These are phyloP conservation scores for Hipparchia sbordonii DNA, from an alignment of 2,888 invertebrate genomes.

Conservation along the genomic window DNA sequence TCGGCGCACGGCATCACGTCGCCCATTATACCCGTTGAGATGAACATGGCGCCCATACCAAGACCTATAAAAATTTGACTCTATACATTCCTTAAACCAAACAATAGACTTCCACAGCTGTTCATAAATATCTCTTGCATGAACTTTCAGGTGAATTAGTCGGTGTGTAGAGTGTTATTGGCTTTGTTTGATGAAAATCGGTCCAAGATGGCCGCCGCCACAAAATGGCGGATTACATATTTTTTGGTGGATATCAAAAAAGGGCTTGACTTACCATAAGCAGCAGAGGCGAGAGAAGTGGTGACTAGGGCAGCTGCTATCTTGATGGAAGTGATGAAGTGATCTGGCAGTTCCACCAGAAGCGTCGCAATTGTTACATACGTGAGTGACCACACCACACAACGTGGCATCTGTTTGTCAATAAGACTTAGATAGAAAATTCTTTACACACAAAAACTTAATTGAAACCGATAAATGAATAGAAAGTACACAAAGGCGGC, in stretches of 20 bases:
- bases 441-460: too few species aligned
- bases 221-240: too few species aligned
- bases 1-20: constrained; percentile 78
- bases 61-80: constrained; percentile 56
- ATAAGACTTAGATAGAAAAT: not conserved
- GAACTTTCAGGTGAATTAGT: too few species aligned
- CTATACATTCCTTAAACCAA: not conserved
- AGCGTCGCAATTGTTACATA: constrained; percentile 59
- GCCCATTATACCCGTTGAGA: constrained; percentile 66
- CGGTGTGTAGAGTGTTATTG: too few species aligned
- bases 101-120: not conserved
- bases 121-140: too few species aligned
- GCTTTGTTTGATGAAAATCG: too few species aligned
- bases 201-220: too few species aligned
- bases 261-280: constrained; percentile 59
- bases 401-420: constrained; percentile 61
- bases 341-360: constrained; percentile 64
- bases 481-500: too few species aligned
- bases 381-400: constrained; percentile 65
- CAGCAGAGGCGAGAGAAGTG: constrained; percentile 58
- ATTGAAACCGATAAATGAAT: too few species aligned
- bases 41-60: constrained; percentile 75
- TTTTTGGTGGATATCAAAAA: too few species aligned
- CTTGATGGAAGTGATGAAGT: constrained; percentile 56
- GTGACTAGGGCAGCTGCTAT: constrained; percentile 53